A percentile compares a stretch with the other conserved stretches of the same genome.
These are phyloP conservation scores for Selene dorsalis DNA, from an alignment of 2,797 vertebrate species.

Conservation along the genomic window DNA sequence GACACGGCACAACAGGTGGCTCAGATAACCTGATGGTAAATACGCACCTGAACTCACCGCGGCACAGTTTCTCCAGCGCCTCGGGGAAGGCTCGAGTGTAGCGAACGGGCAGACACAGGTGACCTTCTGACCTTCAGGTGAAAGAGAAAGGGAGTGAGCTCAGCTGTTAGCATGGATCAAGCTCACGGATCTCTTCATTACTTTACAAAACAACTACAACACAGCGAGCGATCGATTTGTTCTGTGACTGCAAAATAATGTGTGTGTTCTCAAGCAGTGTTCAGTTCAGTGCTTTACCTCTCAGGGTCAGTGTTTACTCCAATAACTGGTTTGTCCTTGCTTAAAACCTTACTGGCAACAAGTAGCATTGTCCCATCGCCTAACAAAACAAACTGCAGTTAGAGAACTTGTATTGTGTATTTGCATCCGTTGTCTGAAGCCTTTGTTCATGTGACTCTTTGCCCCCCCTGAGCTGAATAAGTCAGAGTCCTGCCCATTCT, in stretches of 20 bases:
- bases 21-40: slow-evolving; percentile 36
- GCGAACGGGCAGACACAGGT: slow-evolving; percentile 94
- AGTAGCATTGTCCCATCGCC: slow-evolving; percentile 99
- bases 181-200: neutral
- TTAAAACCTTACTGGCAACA: slow-evolving; percentile 96
- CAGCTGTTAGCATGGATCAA: neutral
- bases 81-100: slow-evolving; percentile 94
- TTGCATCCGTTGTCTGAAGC: slow-evolving; percentile 37
- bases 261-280: neutral
- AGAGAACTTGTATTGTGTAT: slow-evolving; percentile 56
- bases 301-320: slow-evolving; percentile 99
- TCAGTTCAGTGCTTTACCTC: slow-evolving; percentile 83
- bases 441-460: slow-evolving; percentile 47
- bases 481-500: slow-evolving; percentile 17
- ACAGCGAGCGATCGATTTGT: neutral
- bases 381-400: slow-evolving; percentile 77
- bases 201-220: neutral
- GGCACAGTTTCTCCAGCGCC: slow-evolving; percentile 91
- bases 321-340: slow-evolving; percentile 94
- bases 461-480: slow-evolving; percentile 14
- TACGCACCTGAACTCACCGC: slow-evolving; percentile 97
- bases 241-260: neutral
- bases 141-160: slow-evolving; percentile 24
- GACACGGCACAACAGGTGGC: neutral
- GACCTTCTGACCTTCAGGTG: slow-evolving; percentile 92